Evolutionary conservation across 2,888 invertebrate genomes (phyloP).

Genomic region (Drosophila multiciliata): DNA sequence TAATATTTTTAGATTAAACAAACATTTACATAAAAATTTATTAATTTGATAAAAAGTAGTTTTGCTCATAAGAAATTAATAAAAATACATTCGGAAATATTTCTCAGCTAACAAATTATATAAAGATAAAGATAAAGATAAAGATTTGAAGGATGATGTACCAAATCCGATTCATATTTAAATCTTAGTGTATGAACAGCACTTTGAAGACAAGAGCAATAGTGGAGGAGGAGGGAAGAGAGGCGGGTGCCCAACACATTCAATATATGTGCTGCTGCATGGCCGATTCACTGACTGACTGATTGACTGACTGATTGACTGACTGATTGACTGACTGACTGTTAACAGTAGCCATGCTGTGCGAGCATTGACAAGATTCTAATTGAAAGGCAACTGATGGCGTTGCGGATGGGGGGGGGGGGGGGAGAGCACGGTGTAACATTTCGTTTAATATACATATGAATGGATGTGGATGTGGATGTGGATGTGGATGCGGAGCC

Average conservation of each 20-base stretch:
- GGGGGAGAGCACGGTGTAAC: conserved; percentile 15
- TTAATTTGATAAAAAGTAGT: background rate
- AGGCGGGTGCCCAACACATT: conserved; percentile 27
- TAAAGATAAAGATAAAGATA: background rate
- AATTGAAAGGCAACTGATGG: conserved; percentile 58
- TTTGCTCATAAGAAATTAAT: background rate
- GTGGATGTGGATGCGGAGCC: background rate
- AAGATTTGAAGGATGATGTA: background rate
- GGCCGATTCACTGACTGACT: conserved; percentile 15
- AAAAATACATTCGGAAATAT: background rate
- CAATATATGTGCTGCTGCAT: conserved; percentile 41
- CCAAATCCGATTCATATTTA: background rate
- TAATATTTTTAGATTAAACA: background rate
- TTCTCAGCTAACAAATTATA: background rate
- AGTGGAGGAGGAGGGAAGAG: background rate
- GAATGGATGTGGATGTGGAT: no score
- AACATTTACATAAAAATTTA: background rate
- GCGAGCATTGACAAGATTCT: conserved; percentile 56
- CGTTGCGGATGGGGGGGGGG: background rate
- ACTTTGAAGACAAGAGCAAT: background rate
- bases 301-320: conserved; percentile 14
- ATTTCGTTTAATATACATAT: conserved; percentile 47
- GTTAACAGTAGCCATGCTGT: conserved; percentile 35
- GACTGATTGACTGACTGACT: conserved; percentile 13
- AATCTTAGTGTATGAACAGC: background rate